phyloP scores from a whole-genome alignment of 1,140 invertebrate species.

The Hyposmocoma kahamanoa region DNA sequence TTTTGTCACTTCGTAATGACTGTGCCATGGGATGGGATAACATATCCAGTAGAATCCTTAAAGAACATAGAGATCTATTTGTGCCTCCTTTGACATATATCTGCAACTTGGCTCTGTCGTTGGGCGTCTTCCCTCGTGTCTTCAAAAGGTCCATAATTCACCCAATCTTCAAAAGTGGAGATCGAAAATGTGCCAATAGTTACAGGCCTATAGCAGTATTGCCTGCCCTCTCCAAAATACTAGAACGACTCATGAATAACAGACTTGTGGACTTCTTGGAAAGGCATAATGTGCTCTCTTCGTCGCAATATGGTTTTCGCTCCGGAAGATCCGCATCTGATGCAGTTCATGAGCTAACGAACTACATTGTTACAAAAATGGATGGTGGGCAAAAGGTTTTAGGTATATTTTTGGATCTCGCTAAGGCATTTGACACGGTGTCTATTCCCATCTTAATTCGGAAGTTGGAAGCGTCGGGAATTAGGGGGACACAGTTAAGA shows the following conservation, averaged over 20 bases:
- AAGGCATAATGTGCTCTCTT: no score
- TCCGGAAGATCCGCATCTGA: no score
- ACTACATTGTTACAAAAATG: not conserved
- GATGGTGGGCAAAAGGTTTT: no score
- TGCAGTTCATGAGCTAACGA: no score
- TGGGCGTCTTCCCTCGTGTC: not conserved
- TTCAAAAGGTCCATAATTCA: not conserved
- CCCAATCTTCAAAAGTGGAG: not conserved
- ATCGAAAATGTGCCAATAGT: not conserved
- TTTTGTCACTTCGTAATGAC: not conserved
- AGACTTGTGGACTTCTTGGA: no score
- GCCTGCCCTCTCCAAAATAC: not conserved
- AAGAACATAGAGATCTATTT: not conserved
- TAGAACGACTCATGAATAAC: not conserved
- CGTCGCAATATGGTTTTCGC: no score
- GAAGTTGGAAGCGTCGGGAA: no score
- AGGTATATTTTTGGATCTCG: no score
- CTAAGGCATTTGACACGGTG: no score
- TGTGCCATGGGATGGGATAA: slow-evolving; percentile 1
- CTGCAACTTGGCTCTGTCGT: not conserved
- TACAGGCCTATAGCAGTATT: no score
- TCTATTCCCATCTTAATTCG: no score
- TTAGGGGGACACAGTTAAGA: no score
- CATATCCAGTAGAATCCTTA: not conserved
- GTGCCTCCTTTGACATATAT: not conserved